A percentile compares a stretch with the other conserved stretches of the same genome.
These are phyloP conservation scores for Panthera tigris DNA, from an alignment of 2,113 vertebrate genomes.

Conservation along the genomic window DNA sequence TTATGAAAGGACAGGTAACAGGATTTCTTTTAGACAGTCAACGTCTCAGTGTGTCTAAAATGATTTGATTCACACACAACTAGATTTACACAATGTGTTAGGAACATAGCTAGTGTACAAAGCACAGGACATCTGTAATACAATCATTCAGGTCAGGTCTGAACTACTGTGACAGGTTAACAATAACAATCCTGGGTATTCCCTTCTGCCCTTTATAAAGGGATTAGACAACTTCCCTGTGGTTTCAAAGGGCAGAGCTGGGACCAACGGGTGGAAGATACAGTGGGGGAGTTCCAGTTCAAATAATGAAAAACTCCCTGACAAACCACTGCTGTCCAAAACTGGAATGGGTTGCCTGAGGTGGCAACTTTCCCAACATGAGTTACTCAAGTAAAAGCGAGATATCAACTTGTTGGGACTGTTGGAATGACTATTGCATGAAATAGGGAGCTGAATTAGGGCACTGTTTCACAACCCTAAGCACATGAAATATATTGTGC, in stretches of 20 bases:
- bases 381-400: constrained; percentile 25
- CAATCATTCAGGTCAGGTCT: constrained; percentile 43
- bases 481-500: not conserved
- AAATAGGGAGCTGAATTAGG: constrained; percentile 10
- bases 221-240: constrained; percentile 59
- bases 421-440: not conserved
- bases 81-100: constrained; percentile 11
- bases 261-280: constrained; percentile 34
- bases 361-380: not conserved
- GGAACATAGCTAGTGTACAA: not conserved
- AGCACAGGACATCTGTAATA: constrained; percentile 31
- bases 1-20: constrained; percentile 47
- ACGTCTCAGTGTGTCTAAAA: constrained; percentile 28
- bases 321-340: constrained; percentile 11
- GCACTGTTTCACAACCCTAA: not conserved
- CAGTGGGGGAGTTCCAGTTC: not conserved
- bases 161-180: constrained; percentile 56
- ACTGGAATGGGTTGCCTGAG: not conserved
- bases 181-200: constrained; percentile 50
- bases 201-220: constrained; percentile 39
- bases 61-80: constrained; percentile 42
- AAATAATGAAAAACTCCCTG: not conserved
- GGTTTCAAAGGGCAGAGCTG: constrained; percentile 58
- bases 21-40: constrained; percentile 26
- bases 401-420: not conserved